Percentiles rank a stretch among this genome's conserved stretches.
These are phyloP conservation scores for Teleogryllus oceanicus DNA, from an alignment of 2,888 invertebrate species.

Conservation along the genomic window DNA sequence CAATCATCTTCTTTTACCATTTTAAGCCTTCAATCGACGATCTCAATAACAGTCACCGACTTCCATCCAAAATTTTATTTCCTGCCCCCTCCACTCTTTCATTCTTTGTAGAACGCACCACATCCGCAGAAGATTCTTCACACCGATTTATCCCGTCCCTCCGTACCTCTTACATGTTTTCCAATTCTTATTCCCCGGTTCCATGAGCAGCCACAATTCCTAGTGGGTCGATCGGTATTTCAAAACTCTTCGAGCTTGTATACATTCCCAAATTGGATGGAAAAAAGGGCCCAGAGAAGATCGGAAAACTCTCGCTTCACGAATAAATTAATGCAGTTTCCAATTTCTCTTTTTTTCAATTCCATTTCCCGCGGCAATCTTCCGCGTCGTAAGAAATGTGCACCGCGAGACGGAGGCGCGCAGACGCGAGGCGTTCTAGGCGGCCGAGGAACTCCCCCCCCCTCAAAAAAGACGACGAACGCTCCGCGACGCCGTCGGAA, in stretches of 20 bases:
- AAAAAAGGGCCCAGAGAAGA: neutral
- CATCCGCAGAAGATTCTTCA: too few species aligned
- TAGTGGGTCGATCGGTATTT: neutral
- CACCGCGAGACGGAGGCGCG: neutral
- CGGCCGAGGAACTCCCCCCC: too few species aligned
- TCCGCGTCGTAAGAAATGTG: neutral
- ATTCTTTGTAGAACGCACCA: too few species aligned
- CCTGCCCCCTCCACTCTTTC: too few species aligned
- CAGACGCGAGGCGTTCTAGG: too few species aligned
- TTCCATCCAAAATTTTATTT: too few species aligned
- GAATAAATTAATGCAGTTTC: slow-evolving; percentile 18
- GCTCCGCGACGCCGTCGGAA: too few species aligned
- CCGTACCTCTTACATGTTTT: neutral
- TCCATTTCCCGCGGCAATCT: neutral
- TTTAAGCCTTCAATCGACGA: too few species aligned
- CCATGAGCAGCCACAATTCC: too few species aligned
- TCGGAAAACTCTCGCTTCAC: neutral
- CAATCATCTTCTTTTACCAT: too few species aligned
- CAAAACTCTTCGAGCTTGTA: neutral
- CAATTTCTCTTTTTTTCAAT: slow-evolving; percentile 1
- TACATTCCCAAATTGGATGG: slow-evolving; percentile 1
- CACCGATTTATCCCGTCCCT: neutral
- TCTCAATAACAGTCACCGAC: too few species aligned
- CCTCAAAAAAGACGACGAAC: too few species aligned
- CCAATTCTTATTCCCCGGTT: neutral